Evolutionary conservation across 1,140 invertebrate species (phyloP), one percentile per base, ranked within the genome.

Genomic region (Muscidifurax raptorellus): DNA sequence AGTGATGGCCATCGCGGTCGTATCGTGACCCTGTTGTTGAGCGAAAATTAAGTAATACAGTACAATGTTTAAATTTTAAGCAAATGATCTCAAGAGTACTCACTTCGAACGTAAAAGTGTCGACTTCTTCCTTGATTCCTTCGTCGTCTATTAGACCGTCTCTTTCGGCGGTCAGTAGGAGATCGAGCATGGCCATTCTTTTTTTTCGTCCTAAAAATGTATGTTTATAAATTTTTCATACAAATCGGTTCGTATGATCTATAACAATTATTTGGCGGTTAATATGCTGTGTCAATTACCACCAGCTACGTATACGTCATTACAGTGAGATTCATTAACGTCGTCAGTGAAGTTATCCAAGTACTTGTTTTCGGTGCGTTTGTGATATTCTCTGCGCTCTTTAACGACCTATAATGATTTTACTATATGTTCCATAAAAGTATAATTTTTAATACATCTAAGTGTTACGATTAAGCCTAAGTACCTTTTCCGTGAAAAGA

Each of bases 41-140:
- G 27, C 28, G 18, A 66, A 69, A 88, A 85, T 32, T 30, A 82
- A 59, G 2, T 4, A 64, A 64, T n/a, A n/a, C n/a, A n/a, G n/a
- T n/a, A 64, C 4, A 12, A 12, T 64, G 7, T 25, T 22, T 22
- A 22, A 64, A 9, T 22, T 25, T n/a, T 64, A 64, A 22, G n/a
- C 22, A 44, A 75, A 22, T 5, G 6, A 30, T 30, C 30, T 30
- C 18, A 18, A 36, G 32, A 71, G 44, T 30, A 78, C 27, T 94
- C 22, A 95, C 95, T 93, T 96, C 96, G 92, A 97, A 97, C 94
- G 96, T 96, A 87, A 97, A 97, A 0, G 96, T 97, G 89, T 97
- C 96, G 9, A 97, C 96, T 94, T 97, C 97, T 89, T 97, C 96
- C 85, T 95, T 94, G 67, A 98, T 96, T 80, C 96, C 96, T 28